A percentile compares a stretch with the other conserved stretches of the same genome.
These are phyloP conservation scores for Lasioglossum malachurum DNA, from an alignment of 2,888 invertebrate species.

Conservation along the genomic window DNA sequence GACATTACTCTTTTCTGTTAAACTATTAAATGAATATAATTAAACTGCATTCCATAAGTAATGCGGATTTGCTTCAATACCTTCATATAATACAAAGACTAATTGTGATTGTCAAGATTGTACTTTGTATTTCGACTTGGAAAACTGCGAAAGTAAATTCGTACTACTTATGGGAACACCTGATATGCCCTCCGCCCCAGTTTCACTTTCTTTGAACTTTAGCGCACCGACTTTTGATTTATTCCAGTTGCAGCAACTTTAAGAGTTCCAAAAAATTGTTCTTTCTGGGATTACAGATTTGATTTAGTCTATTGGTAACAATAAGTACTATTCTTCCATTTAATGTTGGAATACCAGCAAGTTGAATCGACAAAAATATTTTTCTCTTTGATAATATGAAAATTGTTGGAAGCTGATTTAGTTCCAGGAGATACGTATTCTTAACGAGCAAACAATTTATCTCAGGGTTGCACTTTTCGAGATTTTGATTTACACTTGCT, in stretches of 20 bases:
- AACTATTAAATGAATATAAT: background rate
- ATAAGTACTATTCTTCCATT: background rate
- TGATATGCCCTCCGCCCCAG: background rate
- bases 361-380: background rate
- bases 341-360: too few relatives aligned
- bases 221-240: background rate
- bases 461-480: background rate
- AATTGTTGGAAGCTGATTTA: background rate
- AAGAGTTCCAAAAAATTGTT: background rate
- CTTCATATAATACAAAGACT: background rate
- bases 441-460: too few relatives aligned
- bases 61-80: background rate
- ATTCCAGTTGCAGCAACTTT: background rate
- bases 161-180: background rate
- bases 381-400: background rate
- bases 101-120: background rate
- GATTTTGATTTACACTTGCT: background rate
- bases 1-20: background rate
- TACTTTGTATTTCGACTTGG: background rate
- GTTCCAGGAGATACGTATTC: background rate
- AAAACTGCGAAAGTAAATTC: background rate
- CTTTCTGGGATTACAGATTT: background rate
- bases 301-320: background rate
- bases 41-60: background rate
- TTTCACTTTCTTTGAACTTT: constrained; percentile 7